phyloP scores from a whole-genome alignment of 2,888 invertebrate species.

The Idaea biselata region DNA sequence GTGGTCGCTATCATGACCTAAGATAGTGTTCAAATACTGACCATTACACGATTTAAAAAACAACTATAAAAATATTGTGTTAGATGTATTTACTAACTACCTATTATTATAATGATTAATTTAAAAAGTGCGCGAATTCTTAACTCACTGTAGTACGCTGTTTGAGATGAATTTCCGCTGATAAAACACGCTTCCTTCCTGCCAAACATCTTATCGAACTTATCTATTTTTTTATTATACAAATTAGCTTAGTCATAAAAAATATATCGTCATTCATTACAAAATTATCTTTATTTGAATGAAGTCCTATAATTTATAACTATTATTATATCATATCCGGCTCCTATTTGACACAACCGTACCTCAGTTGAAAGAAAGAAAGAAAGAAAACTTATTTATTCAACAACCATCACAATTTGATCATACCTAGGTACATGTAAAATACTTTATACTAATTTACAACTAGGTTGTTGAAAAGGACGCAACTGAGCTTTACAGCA shows the following conservation, averaged over 20 bases:
- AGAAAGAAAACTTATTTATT: too few relatives aligned
- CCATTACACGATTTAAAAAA: too few relatives aligned
- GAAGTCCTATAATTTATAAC: neutral
- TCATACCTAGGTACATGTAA: too few relatives aligned
- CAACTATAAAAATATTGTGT: too few relatives aligned
- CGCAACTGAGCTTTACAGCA: too few relatives aligned
- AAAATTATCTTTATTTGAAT: neutral
- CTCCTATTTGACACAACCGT: neutral
- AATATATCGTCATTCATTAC: constrained; percentile 5
- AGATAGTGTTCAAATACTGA: too few relatives aligned
- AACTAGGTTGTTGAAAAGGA: too few relatives aligned
- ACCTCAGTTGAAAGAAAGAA: too few relatives aligned
- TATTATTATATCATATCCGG: neutral
- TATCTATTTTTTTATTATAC: constrained; percentile 20
- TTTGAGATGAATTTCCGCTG: constrained; percentile 58
- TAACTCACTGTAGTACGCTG: constrained; percentile 30
- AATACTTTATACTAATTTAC: too few relatives aligned
- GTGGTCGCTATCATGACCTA: too few relatives aligned
- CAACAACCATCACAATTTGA: too few relatives aligned
- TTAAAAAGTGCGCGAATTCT: constrained; percentile 20
- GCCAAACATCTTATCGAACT: constrained; percentile 31
- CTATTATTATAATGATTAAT: neutral
- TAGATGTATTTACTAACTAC: neutral
- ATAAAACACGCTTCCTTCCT: constrained; percentile 66
- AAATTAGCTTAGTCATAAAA: constrained; percentile 12